Evolutionary conservation across 2,113 vertebrate genomes (phyloP), one percentile per base, ranked within the genome.

Genomic region (Lathamus discolor): DNA sequence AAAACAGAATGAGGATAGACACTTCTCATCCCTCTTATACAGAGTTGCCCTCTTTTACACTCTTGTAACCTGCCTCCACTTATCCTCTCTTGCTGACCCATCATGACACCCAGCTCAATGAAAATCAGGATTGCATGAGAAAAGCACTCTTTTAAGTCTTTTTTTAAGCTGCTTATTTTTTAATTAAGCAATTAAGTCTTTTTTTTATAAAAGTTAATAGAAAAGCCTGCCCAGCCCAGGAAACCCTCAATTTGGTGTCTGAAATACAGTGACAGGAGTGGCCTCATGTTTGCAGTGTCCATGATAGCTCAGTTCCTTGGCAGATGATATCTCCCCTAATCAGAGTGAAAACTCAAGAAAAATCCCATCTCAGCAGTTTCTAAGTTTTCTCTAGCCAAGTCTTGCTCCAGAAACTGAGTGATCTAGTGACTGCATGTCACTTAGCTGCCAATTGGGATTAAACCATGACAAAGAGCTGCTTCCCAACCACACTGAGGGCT

Each of bases 321-420:
- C 0, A 0, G 49, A 9, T 23, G n/a, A 7, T 2, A 3, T 9
- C 10, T 48, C 29, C n/a, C 4, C 24, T 6, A 18, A 24, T 6
- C 23, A 16, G 61, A n/a, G 52, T 24, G 44, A 52, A 37, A 28
- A 35, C 49, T 52, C 43, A 11, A 31, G 51, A 52, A 33, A 16
- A 61, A 48, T 54, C 49, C 31, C 22, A 18, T 25, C 31, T 28
- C 31, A 23, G 43, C 35, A 17, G 37, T 11, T 57, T 23, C 73
- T 49, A 48, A 33, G 46, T 24, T 54, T 48, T 22, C 49, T 35
- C 63, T 27, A 64, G 73, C 41, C 31, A 8, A 11, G 12, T 10
- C 22, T 19, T 7, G 1, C 68, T 48, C 24, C 54, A 55, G 63
- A 9, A 27, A 11, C 46, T 15, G 74, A 59, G 14, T 24, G 22